Percentiles rank a stretch among this genome's conserved stretches.
Evolutionary conservation across 2,888 invertebrate genomes (phyloP).

Genomic region (Prosapia bicincta): DNA sequence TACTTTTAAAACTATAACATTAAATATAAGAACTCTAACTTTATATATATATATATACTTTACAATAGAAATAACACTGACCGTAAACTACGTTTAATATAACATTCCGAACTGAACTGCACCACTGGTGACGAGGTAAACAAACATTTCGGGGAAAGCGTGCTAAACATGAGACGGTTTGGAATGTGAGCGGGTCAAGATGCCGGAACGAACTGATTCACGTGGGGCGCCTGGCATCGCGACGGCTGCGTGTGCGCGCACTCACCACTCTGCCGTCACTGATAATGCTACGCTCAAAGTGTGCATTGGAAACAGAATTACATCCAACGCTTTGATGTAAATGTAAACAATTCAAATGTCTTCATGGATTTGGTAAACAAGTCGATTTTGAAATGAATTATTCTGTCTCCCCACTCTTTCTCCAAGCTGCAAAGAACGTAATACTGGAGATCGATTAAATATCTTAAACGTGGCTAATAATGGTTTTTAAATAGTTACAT

Average conservation of each 20-base stretch:
- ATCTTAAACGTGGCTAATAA: too few species aligned
- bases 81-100: neutral
- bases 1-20: neutral
- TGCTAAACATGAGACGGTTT: neutral
- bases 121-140: neutral
- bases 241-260: neutral
- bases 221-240: conserved; percentile 2
- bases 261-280: neutral
- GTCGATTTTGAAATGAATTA: too few species aligned
- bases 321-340: neutral
- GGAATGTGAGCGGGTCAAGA: neutral
- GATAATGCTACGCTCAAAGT: neutral
- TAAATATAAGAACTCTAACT: neutral
- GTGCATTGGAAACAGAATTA: neutral
- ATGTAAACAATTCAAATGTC: neutral
- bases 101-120: neutral
- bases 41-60: neutral
- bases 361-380: neutral
- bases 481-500: too few species aligned
- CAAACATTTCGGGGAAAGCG: neutral
- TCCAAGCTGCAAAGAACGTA: too few species aligned
- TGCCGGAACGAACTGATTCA: neutral
- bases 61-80: neutral
- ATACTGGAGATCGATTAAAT: too few species aligned
- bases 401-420: too few species aligned